These are phyloP conservation scores for Morus bassanus DNA, from an alignment of 2,797 vertebrate genomes.

Conservation along the genomic window DNA sequence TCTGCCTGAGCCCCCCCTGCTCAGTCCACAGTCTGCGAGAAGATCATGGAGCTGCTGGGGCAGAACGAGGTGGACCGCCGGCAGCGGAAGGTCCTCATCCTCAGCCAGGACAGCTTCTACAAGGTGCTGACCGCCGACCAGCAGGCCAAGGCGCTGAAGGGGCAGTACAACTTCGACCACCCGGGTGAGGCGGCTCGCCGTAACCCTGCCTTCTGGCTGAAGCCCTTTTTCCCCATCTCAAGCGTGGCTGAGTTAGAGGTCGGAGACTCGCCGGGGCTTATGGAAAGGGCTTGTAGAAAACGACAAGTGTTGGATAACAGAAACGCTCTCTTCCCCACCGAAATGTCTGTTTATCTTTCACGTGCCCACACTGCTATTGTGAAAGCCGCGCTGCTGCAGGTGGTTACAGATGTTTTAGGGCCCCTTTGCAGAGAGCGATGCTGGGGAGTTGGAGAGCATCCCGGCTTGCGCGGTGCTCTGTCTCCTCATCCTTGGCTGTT, in stretches of 20 bases:
- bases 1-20: not conserved
- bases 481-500: fast-evolving
- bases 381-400: not conserved
- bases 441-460: not conserved
- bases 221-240: not conserved
- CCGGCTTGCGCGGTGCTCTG: fast-evolving
- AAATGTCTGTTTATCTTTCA: fast-evolving
- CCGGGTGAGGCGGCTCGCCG: conserved; percentile 75
- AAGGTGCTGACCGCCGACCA: conserved; percentile 89
- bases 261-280: fast-evolving
- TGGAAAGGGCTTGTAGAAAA: not conserved
- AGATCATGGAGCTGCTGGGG: conserved; percentile 97
- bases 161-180: conserved; percentile 98
- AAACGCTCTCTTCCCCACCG: not conserved
- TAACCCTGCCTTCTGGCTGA: not conserved
- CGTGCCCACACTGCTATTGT: fast-evolving
- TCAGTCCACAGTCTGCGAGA: conserved; percentile 97
- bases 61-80: conserved; percentile 93
- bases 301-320: not conserved
- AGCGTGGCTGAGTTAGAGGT: not conserved
- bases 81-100: conserved; percentile 91
- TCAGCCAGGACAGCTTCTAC: conserved; percentile 97
- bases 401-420: fast-evolving
- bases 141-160: conserved; percentile 89
- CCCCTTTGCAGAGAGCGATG: not conserved